Conservation (phyloP, 2,888 invertebrate genomes). For the Herminia tarsipennalis region DNA sequence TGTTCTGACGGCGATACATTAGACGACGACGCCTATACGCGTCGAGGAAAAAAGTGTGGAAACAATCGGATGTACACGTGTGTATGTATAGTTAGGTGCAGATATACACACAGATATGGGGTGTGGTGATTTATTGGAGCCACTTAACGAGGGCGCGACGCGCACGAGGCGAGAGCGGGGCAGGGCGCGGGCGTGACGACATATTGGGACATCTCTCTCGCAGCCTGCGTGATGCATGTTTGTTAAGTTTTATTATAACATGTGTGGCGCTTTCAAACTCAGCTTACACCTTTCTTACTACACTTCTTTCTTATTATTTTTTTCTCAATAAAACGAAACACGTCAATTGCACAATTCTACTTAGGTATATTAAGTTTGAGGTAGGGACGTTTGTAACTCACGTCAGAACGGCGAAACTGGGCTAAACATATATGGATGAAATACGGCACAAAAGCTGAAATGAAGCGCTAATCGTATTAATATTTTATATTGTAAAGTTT, state of each 20-base stretch:
- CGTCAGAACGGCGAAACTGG: too few species aligned
- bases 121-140: slow-evolving; percentile 32
- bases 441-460: too few species aligned
- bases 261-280: too few species aligned
- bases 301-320: too few species aligned
- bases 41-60: slow-evolving; percentile 6
- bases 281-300: too few species aligned
- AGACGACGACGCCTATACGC: neutral
- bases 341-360: too few species aligned
- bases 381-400: too few species aligned
- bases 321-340: too few species aligned
- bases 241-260: neutral
- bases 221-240: neutral
- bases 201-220: slow-evolving; percentile 3
- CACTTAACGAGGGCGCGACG: slow-evolving; percentile 25
- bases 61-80: slow-evolving; percentile 4
- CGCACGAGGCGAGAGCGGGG: neutral
- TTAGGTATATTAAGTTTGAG: too few species aligned
- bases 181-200: neutral
- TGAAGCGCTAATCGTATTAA: too few species aligned
- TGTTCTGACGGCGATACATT: slow-evolving; percentile 1
- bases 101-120: neutral
- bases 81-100: neutral
- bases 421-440: too few species aligned
- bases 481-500: too few species aligned